A percentile compares a stretch with the other conserved stretches of the same genome.
These are phyloP conservation scores for Zaprionus africanus DNA, from an alignment of 1,140 invertebrate genomes.

Conservation along the genomic window DNA sequence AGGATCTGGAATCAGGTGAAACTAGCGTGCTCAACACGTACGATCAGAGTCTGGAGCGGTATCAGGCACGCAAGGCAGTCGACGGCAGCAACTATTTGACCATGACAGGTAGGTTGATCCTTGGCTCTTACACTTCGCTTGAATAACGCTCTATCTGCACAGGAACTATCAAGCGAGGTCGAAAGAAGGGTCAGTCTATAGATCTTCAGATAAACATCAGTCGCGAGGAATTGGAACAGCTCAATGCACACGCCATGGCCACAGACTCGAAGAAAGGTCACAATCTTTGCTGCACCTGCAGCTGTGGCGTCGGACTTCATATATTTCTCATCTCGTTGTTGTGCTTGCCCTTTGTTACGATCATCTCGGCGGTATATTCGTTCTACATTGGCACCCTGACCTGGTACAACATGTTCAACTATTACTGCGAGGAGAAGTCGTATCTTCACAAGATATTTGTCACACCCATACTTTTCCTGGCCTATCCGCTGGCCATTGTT, in stretches of 20 bases:
- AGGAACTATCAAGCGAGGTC: constrained; percentile 90
- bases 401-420: constrained; percentile 91
- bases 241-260: constrained; percentile 88
- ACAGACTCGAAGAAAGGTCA: constrained; percentile 86
- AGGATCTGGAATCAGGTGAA: constrained; percentile 84
- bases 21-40: constrained; percentile 85
- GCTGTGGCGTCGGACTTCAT: constrained; percentile 87
- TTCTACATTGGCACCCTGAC: constrained; percentile 91
- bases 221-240: constrained; percentile 88
- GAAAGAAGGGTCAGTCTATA: constrained; percentile 89
- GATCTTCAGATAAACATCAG: constrained; percentile 90
- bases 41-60: constrained; percentile 85
- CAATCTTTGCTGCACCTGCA: constrained; percentile 86
- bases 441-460: constrained; percentile 87
- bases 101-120: constrained; percentile 85
- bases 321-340: constrained; percentile 88
- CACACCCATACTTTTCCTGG: constrained; percentile 89
- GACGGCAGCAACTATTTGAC: constrained; percentile 86
- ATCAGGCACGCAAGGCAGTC: constrained; percentile 84
- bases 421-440: constrained; percentile 89
- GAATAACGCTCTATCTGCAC: background rate
- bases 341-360: constrained; percentile 88
- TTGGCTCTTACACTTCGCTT: background rate
- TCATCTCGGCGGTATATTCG: constrained; percentile 88
- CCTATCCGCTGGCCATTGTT: constrained; percentile 90